Evolutionary conservation across 2,113 vertebrate species (phyloP).

Genomic region (Sinocyclocheilus anshuiensis): DNA sequence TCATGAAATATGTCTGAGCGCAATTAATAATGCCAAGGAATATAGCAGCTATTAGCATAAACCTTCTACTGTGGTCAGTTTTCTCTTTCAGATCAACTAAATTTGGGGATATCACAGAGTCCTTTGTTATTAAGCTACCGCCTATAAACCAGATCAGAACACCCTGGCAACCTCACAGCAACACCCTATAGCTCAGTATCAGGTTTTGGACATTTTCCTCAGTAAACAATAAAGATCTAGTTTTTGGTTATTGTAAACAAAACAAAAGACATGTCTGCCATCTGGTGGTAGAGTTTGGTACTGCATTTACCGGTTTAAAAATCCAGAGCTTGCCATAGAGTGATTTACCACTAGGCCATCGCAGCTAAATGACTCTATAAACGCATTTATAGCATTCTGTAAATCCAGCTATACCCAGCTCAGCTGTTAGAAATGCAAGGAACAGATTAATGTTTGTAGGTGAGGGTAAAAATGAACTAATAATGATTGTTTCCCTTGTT

Average conservation of each 20-base stretch:
- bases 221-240: background rate
- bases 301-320: background rate
- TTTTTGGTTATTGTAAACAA: background rate
- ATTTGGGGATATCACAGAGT: background rate
- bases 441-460: background rate
- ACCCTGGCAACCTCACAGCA: background rate
- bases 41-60: background rate
- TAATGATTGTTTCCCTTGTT: background rate
- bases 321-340: background rate
- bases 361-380: background rate
- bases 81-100: background rate
- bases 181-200: background rate
- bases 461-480: background rate
- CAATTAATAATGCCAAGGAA: background rate
- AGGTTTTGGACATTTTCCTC: background rate
- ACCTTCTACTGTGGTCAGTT: background rate
- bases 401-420: background rate
- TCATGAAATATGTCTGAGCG: background rate
- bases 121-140: background rate
- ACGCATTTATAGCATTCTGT: background rate
- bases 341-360: background rate
- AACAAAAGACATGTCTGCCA: constrained; percentile 32
- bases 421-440: background rate
- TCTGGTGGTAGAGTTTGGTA: constrained; percentile 35
- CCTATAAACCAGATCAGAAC: background rate